phyloP scores from a whole-genome alignment of 2,888 invertebrate genomes.

The Napeogenes inachia region DNA sequence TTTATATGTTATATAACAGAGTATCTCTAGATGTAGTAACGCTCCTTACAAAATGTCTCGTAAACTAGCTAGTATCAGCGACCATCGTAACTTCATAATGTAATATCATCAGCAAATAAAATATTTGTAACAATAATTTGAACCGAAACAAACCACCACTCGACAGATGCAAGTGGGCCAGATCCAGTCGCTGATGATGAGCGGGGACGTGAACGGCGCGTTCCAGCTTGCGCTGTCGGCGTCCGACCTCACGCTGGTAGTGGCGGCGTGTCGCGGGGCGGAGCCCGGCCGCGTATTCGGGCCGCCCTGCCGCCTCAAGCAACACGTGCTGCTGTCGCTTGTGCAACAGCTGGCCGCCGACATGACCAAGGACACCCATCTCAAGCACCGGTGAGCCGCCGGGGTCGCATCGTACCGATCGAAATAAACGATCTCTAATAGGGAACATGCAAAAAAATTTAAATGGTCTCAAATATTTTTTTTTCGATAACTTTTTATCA shows the following conservation, averaged over 20 bases:
- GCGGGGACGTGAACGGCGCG: conserved; percentile 89
- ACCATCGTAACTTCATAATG: no score
- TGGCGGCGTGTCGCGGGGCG: conserved; percentile 90
- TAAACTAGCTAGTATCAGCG: no score
- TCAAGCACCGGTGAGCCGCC: conserved; percentile 53
- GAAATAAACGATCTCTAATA: no score
- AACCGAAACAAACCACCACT: neutral
- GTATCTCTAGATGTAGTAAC: no score
- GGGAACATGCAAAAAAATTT: no score
- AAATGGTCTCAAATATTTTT: no score
- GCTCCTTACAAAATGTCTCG: no score
- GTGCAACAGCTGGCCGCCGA: conserved; percentile 96
- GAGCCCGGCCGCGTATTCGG: conserved; percentile 88
- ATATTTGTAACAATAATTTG: neutral
- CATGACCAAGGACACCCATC: conserved; percentile 84
- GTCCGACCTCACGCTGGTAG: conserved; percentile 90
- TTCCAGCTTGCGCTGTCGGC: conserved; percentile 94
- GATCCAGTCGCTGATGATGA: conserved; percentile 81
- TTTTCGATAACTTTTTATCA: no score
- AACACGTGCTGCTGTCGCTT: conserved; percentile 93
- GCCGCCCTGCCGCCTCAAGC: conserved; percentile 84
- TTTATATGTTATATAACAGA: no score
- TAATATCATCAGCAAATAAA: neutral
- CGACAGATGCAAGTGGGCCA: conserved; percentile 81
- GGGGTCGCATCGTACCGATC: no score